phyloP scores from a whole-genome alignment of 2,888 invertebrate genomes.

The Corbicula japonica region DNA sequence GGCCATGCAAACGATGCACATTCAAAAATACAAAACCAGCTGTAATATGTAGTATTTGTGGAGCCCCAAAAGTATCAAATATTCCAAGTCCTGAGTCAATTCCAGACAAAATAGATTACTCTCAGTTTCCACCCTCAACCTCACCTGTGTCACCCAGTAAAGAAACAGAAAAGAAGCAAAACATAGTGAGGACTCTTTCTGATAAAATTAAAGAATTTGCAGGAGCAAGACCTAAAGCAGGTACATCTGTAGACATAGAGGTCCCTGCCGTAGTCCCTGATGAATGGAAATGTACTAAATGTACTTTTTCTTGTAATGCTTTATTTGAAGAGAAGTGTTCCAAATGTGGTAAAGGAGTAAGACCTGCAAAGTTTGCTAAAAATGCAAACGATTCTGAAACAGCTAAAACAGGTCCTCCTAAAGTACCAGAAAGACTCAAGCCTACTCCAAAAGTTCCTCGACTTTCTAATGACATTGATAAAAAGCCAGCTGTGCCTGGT shows the following conservation, averaged over 20 bases:
- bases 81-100: slow-evolving; percentile 71
- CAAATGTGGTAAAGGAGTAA: slow-evolving; percentile 90
- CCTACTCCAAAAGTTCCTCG: slow-evolving; percentile 16
- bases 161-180: not conserved
- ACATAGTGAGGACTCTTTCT: too few relatives aligned
- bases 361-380: slow-evolving; percentile 15
- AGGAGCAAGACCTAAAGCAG: slow-evolving; percentile 11
- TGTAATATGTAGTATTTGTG: slow-evolving; percentile 92
- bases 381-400: slow-evolving; percentile 3
- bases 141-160: slow-evolving; percentile 51
- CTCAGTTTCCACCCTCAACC: slow-evolving; percentile 60
- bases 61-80: slow-evolving; percentile 88
- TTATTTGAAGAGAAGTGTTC: slow-evolving; percentile 93
- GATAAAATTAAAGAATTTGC: not conserved
- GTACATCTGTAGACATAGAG: slow-evolving; percentile 2
- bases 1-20: slow-evolving; percentile 90
- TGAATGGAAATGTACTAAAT: slow-evolving; percentile 95
- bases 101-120: slow-evolving; percentile 63
- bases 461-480: not conserved
- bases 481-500: slow-evolving; percentile 16
- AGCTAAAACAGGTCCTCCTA: slow-evolving; percentile 2
- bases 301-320: slow-evolving; percentile 95
- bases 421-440: slow-evolving; percentile 19
- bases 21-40: slow-evolving; percentile 91
- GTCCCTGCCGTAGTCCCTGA: slow-evolving; percentile 29